A percentile compares a stretch with the other conserved stretches of the same genome.
Evolutionary conservation across 2,888 invertebrate genomes (phyloP).

Genomic region (Graphium colonna): DNA sequence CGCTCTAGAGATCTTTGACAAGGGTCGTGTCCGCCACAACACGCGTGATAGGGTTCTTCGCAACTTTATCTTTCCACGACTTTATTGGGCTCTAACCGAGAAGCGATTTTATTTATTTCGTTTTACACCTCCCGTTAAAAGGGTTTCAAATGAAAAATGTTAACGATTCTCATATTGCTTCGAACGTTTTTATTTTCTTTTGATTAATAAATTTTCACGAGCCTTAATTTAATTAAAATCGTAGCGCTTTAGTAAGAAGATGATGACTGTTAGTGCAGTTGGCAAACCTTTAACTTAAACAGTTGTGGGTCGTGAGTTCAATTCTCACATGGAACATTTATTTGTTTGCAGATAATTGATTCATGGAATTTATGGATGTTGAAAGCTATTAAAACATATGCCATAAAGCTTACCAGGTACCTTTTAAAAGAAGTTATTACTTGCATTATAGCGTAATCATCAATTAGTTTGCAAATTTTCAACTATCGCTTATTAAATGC

Average conservation of each 20-base stretch:
- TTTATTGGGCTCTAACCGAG: slow-evolving; percentile 1
- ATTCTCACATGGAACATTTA: too few relatives aligned
- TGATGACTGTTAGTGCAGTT: too few relatives aligned
- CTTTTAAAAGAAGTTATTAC: too few relatives aligned
- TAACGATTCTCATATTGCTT: not conserved
- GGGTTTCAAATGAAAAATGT: not conserved
- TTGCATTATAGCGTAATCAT: too few relatives aligned
- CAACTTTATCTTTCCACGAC: slow-evolving; percentile 13
- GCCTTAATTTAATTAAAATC: not conserved
- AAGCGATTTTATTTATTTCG: slow-evolving; percentile 2
- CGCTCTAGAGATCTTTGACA: slow-evolving; percentile 38
- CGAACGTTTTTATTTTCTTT: not conserved
- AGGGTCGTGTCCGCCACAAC: slow-evolving; percentile 58
- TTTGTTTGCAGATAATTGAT: too few relatives aligned
- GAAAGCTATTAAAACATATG: too few relatives aligned
- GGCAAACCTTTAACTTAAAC: too few relatives aligned
- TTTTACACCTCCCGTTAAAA: not conserved
- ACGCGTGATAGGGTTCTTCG: slow-evolving; percentile 35
- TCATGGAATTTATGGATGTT: too few relatives aligned
- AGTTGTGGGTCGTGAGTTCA: too few relatives aligned
- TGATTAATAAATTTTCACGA: too few relatives aligned
- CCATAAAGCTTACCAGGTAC: too few relatives aligned
- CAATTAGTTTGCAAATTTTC: not conserved
- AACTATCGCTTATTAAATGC: not conserved
- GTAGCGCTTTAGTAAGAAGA: not conserved